Evolutionary conservation across 1,140 invertebrate species (phyloP).

Genomic region (Drosophila lacteicornis): DNA sequence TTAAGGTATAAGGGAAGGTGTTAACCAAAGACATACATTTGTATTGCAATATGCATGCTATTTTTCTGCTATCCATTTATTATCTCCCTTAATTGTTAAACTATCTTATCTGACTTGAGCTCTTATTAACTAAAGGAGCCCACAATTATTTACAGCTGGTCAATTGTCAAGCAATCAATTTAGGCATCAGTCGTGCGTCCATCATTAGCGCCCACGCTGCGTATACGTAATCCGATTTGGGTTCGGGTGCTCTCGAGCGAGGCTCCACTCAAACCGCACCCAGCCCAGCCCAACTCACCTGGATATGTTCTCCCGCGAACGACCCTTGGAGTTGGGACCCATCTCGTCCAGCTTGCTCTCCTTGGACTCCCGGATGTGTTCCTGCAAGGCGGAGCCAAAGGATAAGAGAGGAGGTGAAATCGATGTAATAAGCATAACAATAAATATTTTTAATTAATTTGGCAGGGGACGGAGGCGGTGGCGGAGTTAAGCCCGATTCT

Average conservation of each 20-base stretch:
- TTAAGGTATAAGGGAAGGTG: no score
- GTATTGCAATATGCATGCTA: no score
- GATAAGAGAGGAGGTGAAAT: constrained; percentile 9
- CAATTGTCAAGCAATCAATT: background rate
- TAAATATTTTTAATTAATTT: constrained; percentile 78
- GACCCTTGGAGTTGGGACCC: constrained; percentile 85
- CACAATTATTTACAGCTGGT: background rate
- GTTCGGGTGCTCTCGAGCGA: background rate
- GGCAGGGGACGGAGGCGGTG: constrained; percentile 8
- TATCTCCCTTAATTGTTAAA: background rate
- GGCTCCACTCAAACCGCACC: background rate
- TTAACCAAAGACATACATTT: background rate
- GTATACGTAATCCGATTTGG: constrained; percentile 19
- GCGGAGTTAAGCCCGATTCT: constrained; percentile 21
- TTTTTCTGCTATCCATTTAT: no score
- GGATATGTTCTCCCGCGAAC: constrained; percentile 83
- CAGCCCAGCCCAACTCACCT: constrained; percentile 59
- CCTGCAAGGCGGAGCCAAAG: constrained; percentile 86
- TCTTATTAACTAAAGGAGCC: no score
- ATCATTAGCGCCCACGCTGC: constrained; percentile 18
- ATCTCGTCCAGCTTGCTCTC: constrained; percentile 90
- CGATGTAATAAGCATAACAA: constrained; percentile 65
- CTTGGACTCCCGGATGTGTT: constrained; percentile 91
- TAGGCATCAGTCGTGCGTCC: background rate
- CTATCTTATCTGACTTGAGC: background rate